Percentiles rank a stretch among this genome's conserved stretches.
These are phyloP conservation scores for Theretra japonica DNA, from an alignment of 2,888 invertebrate genomes.

Conservation along the genomic window DNA sequence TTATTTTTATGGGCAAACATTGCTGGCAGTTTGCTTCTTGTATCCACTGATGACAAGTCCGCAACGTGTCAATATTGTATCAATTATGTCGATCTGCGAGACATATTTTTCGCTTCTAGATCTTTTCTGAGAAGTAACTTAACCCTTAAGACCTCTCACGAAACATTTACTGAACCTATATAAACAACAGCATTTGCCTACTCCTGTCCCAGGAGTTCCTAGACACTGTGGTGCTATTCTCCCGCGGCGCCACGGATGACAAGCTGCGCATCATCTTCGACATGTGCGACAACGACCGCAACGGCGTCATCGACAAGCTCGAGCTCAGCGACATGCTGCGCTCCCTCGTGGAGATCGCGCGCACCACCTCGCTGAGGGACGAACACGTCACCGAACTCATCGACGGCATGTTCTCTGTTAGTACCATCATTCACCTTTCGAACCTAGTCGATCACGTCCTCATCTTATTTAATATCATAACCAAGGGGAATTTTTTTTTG, in stretches of 20 bases:
- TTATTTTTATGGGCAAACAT: too few relatives aligned
- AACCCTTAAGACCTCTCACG: too few relatives aligned
- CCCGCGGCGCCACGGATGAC: slow-evolving; percentile 96
- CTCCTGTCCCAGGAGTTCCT: slow-evolving; percentile 91
- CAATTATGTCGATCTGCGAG: too few relatives aligned
- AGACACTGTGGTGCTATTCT: slow-evolving; percentile 96
- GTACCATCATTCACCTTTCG: slow-evolving; percentile 35
- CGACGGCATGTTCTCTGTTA: slow-evolving; percentile 95
- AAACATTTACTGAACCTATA: too few relatives aligned
- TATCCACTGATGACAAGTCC: too few relatives aligned
- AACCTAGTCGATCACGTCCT: too few relatives aligned
- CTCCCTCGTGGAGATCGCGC: slow-evolving; percentile 95
- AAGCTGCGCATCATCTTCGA: slow-evolving; percentile 97
- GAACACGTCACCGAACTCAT: slow-evolving; percentile 96
- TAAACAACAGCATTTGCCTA: neutral
- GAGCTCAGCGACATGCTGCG: slow-evolving; percentile 97
- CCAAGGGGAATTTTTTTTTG: too few relatives aligned
- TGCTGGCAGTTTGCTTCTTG: too few relatives aligned
- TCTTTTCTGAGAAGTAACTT: too few relatives aligned
- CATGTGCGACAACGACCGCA: slow-evolving; percentile 98
- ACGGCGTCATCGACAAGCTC: slow-evolving; percentile 96
- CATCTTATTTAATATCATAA: too few relatives aligned
- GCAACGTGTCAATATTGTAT: too few relatives aligned
- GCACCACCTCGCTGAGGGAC: slow-evolving; percentile 95
- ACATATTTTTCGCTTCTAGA: too few relatives aligned